Base-by-base conservation (phyloP, 2,888 invertebrate genomes). In the Uropetala carovei region DNA sequence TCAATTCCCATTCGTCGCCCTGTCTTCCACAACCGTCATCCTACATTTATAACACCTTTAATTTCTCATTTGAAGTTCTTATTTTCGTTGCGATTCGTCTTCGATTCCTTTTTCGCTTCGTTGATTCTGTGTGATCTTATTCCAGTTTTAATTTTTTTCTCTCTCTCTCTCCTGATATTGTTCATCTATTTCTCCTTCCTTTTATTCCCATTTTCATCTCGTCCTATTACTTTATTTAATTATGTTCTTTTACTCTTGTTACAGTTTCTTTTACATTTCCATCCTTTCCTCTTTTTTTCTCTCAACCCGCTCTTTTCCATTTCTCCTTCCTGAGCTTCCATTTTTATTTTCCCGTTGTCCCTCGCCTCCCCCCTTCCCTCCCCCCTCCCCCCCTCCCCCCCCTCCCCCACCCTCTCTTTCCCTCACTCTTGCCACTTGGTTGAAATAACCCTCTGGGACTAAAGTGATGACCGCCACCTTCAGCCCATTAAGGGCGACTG, bases 401-500 rank as follows among this genome's bases (percentile, higher is more conserved):
- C 75, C 27, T 75, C 68, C 68, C 14, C 18, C 18, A 14, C 18
- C 22, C 22, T 68, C 18, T 68, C 75, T n/a, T n/a, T 13, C 75
- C 9, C 22, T 27, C 1, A 13, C 75, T 7, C 68, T n/a, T 27
- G 75, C 75, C 75, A 75, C 75, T 75, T 27, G 13, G 75, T 75
- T 27, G 75, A 75, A 75, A 75, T 75, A 75, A 75, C 75, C 75
- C 75, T 27, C 27, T 18, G 13, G 18, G 60, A 27, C 75, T 75
- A 75, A 75, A 75, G 75, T 75, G 75, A 75, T 75, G 75, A 75
- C 75, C 75, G 27, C 75, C 75, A 27, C 75, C 75, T 75, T 75
- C 75, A 75, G 75, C 22, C 75, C 75, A 75, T 75, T 75, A 75
- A 75, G 75, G 75, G 22, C 75, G 75, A 75, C 75, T 75, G 75